Evolutionary conservation across 2,113 vertebrate genomes (phyloP), one percentile per base, ranked within the genome.

Genomic region (human (Homo sapiens)): DNA sequence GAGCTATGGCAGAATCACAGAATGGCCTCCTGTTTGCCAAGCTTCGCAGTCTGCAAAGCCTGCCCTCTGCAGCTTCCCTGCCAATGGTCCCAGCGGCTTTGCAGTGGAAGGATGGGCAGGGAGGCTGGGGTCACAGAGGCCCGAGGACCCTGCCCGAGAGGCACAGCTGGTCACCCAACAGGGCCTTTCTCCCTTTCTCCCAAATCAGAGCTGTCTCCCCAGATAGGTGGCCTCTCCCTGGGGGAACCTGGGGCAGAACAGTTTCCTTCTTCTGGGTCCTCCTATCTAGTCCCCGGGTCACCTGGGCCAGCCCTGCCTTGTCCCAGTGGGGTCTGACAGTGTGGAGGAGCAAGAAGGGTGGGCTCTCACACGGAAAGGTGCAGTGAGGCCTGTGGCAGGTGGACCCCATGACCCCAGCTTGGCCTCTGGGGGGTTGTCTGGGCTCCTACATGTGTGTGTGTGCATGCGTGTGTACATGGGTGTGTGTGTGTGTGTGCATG

Each of bases 401-500:
- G 72, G 43, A 52, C n/a, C 45, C 45, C 86, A 27, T 81, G 40
- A 20, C 59, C 52, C 11, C 16, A 38, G 27, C 50, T 59, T 22
- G 40, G 48, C 55, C 30, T 50, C 23, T 1, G 40, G 17, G 80
- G 32, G 12, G 11, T 27, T 48, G 50, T 40, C 25, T 57, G 3
- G 38, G 80, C 8, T 8, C 22, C 1, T 32, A 59, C 2, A 3
- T 4, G 35, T 20, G 4, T 50, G 12, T 50, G 30, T 75, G 2
- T 27, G 48, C 3, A 4, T 5, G 38, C 13, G 3, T 55, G 6
- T 25, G 0, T 64, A 38, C 25, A 7, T 48, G 32, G 5, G 7
- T 59, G 25, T 30, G 22, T 18, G 23, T 61, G 23, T 59, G 40
- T 75, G 17, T 23, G 3, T 48, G 8, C 43, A 6, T 48, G 35